phyloP scores from a whole-genome alignment of 1,140 invertebrate genomes.

The Prorops nasuta region DNA sequence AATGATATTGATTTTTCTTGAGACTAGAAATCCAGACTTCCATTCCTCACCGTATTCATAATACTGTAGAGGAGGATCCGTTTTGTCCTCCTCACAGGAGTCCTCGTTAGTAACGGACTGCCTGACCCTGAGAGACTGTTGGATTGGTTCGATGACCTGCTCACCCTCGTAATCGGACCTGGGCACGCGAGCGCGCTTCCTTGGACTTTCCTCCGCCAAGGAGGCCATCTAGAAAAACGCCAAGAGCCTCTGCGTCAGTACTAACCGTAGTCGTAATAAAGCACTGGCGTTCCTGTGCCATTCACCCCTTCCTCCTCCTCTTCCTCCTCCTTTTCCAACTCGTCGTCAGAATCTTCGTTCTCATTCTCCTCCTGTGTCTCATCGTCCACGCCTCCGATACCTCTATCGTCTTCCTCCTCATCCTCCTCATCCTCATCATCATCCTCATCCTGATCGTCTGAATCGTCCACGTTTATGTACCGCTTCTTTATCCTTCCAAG shows the following conservation, averaged over 20 bases:
- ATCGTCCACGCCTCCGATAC: conserved; percentile 1
- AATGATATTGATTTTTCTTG: not conserved
- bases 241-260: conserved; percentile 16
- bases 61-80: conserved; percentile 25
- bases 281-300: conserved; percentile 12
- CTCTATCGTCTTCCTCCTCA: conserved; percentile 12
- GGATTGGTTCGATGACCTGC: not conserved
- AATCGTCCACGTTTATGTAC: conserved; percentile 10
- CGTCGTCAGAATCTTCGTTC: too few relatives aligned
- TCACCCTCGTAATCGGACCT: conserved; percentile 6
- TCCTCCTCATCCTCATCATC: conserved; percentile 18
- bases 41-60: conserved; percentile 33
- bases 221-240: conserved; percentile 23
- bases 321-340: conserved; percentile 12
- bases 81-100: conserved; percentile 22
- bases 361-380: conserved; percentile 8
- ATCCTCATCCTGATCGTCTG: too few relatives aligned
- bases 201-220: not conserved
- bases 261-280: conserved; percentile 37
- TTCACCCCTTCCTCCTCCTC: conserved; percentile 23
- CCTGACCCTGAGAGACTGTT: conserved; percentile 5
- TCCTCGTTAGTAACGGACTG: conserved; percentile 18
- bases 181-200: conserved; percentile 8
- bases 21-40: too few relatives aligned
- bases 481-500: not conserved